phyloP scores from a whole-genome alignment of 2,888 invertebrate species.

The Aphidius colemani region DNA sequence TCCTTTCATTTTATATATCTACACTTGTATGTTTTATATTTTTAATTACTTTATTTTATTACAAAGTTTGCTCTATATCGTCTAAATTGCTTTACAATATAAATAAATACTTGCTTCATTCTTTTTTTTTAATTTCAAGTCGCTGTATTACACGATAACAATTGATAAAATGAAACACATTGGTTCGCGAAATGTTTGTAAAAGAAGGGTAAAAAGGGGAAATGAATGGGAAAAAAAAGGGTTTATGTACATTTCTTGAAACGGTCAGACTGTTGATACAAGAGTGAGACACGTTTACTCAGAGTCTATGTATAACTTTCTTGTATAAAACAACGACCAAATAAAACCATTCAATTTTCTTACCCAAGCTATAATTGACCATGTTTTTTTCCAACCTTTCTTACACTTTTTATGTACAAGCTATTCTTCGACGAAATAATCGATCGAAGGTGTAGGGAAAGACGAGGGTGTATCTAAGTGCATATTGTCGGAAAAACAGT shows the following conservation, averaged over 20 bases:
- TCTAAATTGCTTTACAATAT: too few species aligned
- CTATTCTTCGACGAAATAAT: constrained; percentile 18
- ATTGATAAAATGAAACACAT: neutral
- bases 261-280: constrained; percentile 2
- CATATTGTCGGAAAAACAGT: constrained; percentile 24
- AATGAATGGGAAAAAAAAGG: neutral
- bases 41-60: too few species aligned
- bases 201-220: too few species aligned
- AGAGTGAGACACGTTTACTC: constrained; percentile 5
- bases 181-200: neutral
- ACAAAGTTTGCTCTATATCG: too few species aligned
- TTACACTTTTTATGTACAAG: neutral
- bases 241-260: constrained; percentile 2
- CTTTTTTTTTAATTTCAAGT: too few species aligned
- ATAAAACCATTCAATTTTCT: constrained; percentile 17
- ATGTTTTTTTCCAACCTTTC: constrained; percentile 11
- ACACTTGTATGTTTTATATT: too few species aligned
- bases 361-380: constrained; percentile 15
- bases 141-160: too few species aligned
- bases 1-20: too few species aligned
- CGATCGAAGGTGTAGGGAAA: constrained; percentile 13
- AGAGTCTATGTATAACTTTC: neutral
- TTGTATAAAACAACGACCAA: neutral
- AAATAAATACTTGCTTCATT: too few species aligned
- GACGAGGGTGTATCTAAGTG: constrained; percentile 18